Evolutionary conservation across 64 coral and sea anemone species (phyloP), one percentile per base, ranked within the genome.

Genomic region (Porites lutea): DNA sequence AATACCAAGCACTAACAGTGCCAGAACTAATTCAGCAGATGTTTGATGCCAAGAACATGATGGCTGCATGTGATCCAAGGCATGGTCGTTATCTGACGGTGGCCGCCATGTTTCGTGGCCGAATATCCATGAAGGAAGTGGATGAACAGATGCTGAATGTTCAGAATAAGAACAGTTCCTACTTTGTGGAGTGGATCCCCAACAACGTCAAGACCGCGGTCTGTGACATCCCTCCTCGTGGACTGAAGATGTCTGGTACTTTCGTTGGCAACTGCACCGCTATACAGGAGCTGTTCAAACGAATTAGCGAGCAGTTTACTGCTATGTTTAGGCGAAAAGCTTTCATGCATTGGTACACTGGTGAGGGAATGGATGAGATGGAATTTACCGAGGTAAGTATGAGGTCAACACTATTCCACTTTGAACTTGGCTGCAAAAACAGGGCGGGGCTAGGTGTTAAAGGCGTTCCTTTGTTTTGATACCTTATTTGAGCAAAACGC

Each of bases 311-410:
- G 71, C 93, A 94, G 79, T 94, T 94, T 58, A 89, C 87, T 44
- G 93, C 87, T 65, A 94, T 94, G 93, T 94, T 90, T 61, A 89
- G 87, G 87, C 6, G 88, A 8, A 95, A 95, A 37, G 93, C 88
- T 10, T 95, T 95, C 80, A 46, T 95, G 61, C 93, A 95, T 95
- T 95, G 93, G 93, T 95, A 95, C 53, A 95, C 93, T 69, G 93
- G 93, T 21, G 93, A 95, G 62, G 93, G 93, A 21, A 95, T 95
- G 93, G 93, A 95, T 47, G 93, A 95, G 72, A 95, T 95, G 93
- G 93, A 95, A 67, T 95, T 95, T 60, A 90, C 87, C 71, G 93
- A 95, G 93, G 92, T 94, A 12, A 57, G 54, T 1, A 57, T 57
- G 7, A 9, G 4, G 7, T 57, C 12, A 57, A 9, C 2, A 9